phyloP scores from a whole-genome alignment of 2,113 vertebrate genomes.

The Telmatochromis brachygnathus region DNA sequence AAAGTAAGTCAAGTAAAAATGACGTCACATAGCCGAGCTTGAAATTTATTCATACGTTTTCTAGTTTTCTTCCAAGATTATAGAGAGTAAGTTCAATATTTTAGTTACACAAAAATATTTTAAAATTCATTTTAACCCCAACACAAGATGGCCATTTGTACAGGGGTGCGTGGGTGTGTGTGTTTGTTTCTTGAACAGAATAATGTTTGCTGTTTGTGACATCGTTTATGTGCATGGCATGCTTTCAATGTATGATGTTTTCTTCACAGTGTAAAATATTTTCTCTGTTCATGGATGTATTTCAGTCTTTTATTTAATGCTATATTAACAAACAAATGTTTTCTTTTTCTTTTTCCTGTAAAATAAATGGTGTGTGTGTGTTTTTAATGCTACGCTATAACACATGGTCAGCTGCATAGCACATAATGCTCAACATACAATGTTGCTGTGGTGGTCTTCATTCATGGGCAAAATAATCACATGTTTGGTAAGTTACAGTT shows the following conservation, averaged over 20 bases:
- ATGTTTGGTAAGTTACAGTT: background rate
- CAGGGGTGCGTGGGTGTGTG: background rate
- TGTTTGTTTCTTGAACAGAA: background rate
- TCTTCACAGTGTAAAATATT: slow-evolving; percentile 42
- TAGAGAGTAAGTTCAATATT: background rate
- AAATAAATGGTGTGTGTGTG: slow-evolving; percentile 23
- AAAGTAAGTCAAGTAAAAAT: background rate
- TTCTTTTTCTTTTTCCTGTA: slow-evolving; percentile 23
- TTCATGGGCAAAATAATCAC: slow-evolving; percentile 23
- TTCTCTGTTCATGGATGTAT: slow-evolving; percentile 29
- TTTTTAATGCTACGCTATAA: slow-evolving; percentile 15
- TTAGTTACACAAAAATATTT: background rate
- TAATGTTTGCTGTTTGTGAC: slow-evolving; percentile 8
- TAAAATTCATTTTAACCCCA: background rate
- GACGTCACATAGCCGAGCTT: background rate
- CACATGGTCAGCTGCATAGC: slow-evolving; percentile 4
- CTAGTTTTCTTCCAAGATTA: background rate
- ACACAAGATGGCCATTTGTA: background rate
- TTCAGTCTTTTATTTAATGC: slow-evolving; percentile 39
- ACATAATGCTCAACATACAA: slow-evolving; percentile 27
- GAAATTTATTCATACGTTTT: background rate
- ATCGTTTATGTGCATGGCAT: slow-evolving; percentile 66
- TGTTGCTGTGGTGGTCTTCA: slow-evolving; percentile 9
- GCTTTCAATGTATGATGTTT: slow-evolving; percentile 49
- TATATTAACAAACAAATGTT: slow-evolving; percentile 41